phyloP scores from a whole-genome alignment of 2,888 invertebrate genomes.

The Parnassius glacialis region DNA sequence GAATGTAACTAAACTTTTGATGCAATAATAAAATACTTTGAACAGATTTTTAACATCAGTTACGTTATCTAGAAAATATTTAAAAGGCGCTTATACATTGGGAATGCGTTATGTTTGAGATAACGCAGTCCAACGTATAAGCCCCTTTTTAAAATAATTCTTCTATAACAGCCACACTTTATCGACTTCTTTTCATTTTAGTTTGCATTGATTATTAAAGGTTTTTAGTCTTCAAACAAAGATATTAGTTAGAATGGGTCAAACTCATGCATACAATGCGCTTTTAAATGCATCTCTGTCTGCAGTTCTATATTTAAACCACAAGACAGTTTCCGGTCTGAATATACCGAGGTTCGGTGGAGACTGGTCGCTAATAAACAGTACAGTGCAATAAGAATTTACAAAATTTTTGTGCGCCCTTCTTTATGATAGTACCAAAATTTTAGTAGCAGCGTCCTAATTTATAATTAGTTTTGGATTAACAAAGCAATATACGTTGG shows the following conservation, averaged over 20 bases:
- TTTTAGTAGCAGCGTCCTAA: too few relatives aligned
- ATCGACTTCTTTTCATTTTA: background rate
- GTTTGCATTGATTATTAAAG: constrained; percentile 12
- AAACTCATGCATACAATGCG: constrained; percentile 29
- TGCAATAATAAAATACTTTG: too few relatives aligned
- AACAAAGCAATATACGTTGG: too few relatives aligned
- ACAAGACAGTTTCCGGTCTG: constrained; percentile 67
- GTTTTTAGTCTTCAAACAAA: constrained; percentile 9
- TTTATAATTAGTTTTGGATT: too few relatives aligned
- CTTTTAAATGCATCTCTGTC: constrained; percentile 54
- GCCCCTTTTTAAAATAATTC: background rate
- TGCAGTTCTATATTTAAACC: constrained; percentile 65
- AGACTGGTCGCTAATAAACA: constrained; percentile 47
- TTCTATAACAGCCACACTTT: background rate
- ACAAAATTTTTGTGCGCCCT: background rate
- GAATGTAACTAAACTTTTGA: too few relatives aligned
- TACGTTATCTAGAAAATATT: too few relatives aligned
- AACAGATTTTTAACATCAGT: too few relatives aligned
- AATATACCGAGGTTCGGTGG: constrained; percentile 44
- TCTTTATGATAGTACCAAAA: too few relatives aligned
- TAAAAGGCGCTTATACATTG: too few relatives aligned
- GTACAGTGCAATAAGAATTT: constrained; percentile 31
- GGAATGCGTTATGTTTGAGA: too few relatives aligned
- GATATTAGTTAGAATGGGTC: constrained; percentile 15
- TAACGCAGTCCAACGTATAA: background rate